Base-by-base conservation (phyloP, 2,888 invertebrate species). In the Tethea ocularis region DNA sequence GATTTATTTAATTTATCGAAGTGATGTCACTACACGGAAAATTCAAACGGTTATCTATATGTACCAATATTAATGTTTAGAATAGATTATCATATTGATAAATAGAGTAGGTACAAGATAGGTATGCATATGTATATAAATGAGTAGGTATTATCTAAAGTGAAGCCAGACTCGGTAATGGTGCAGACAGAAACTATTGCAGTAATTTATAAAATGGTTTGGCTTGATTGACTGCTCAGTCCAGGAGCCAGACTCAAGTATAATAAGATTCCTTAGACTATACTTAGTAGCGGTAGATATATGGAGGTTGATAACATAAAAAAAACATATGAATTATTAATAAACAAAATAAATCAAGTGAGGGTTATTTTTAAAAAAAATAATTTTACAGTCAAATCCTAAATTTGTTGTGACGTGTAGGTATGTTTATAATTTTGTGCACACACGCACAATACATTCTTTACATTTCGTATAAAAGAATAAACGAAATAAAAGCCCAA, bases 401-500 rank as follows among this genome's bases (percentile, higher is more conserved):
- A 17, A 41, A 41, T 41, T 41, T 17, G 41, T 17, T 41, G 6
- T 17, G 41, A 46, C 46, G 7, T 36, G 36, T 3, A 8, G 20
- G 46, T 10, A 46, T 46, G 7, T 46, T 46, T 1, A 46, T 20
- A 2, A 10, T n/a, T n/a, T n/a, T 38, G n/a, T 10, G 10, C 46
- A 46, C 17, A 20, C 46, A 46, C 46, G 46, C 46, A 20, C 46
- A 46, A 10, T 20, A 46, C 5, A 46, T 46, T 20, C 46, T 20
- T 46, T n/a, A 20, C 46, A 10, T 46, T 20, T 10, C 33, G 33
- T 33, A 33, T 33, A 20, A 46, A 46, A 8, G n/a, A 20, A 46
- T 46, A 20, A n/a, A 57, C 57, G 63, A 60, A 70, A 64, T 64
- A 67, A 46, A 46, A 23, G 24, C 61, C 57, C 61, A 64, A 63